Evolutionary conservation across 2,113 vertebrate genomes (phyloP).

Genomic region (Macquaria ambigua): DNA sequence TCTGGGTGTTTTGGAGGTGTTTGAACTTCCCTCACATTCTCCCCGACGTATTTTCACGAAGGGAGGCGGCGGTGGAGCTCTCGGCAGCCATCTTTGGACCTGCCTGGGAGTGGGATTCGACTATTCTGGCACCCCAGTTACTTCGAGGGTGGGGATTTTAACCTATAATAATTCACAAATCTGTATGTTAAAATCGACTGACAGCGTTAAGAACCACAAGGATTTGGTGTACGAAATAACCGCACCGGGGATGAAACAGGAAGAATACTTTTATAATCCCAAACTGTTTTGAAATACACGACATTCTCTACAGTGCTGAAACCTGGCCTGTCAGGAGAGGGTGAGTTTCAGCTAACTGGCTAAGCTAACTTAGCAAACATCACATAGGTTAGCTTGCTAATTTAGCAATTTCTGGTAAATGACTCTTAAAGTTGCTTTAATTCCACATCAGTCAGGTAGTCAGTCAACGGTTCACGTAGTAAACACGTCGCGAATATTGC

Average conservation of each 20-base stretch:
- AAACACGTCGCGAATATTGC: neutral
- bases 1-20: slow-evolving; percentile 56
- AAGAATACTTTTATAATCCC: slow-evolving; percentile 37
- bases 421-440: neutral
- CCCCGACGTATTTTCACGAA: slow-evolving; percentile 74
- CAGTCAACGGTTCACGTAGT: neutral
- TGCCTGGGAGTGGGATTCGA: slow-evolving; percentile 81
- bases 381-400: slow-evolving; percentile 44
- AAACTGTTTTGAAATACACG: slow-evolving; percentile 70
- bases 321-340: slow-evolving; percentile 83
- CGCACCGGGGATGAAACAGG: slow-evolving; percentile 37
- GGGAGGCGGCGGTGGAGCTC: slow-evolving; percentile 80
- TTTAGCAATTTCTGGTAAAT: neutral
- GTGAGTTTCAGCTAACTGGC: slow-evolving; percentile 81
- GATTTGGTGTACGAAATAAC: slow-evolving; percentile 5
- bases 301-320: slow-evolving; percentile 63
- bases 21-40: slow-evolving; percentile 74
- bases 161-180: slow-evolving; percentile 47
- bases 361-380: slow-evolving; percentile 81
- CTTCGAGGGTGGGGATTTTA: slow-evolving; percentile 83
- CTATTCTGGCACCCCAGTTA: slow-evolving; percentile 77
- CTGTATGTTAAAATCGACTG: slow-evolving; percentile 50
- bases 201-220: slow-evolving; percentile 51
- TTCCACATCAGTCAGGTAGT: neutral
- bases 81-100: slow-evolving; percentile 87